A percentile compares a stretch with the other conserved stretches of the same genome.
phyloP scores from a whole-genome alignment of 1,140 invertebrate genomes.

The Phenacoccus solenopsis region DNA sequence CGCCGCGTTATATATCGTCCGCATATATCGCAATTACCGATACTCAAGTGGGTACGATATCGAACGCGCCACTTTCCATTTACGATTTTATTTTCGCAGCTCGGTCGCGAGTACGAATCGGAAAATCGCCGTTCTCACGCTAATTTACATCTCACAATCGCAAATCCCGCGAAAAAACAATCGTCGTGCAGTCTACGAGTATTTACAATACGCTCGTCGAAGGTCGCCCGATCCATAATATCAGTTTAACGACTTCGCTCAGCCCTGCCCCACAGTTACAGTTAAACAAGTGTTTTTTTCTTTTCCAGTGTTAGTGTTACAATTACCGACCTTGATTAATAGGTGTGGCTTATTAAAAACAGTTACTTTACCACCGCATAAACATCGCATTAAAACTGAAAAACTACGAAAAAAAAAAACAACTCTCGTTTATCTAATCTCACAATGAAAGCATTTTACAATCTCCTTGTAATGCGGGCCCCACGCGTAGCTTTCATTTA shows the following conservation, averaged over 20 bases:
- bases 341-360: neutral
- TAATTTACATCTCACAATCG: neutral
- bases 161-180: neutral
- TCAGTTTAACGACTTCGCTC: constrained; percentile 7
- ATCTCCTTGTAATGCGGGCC: too few species aligned
- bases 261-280: neutral
- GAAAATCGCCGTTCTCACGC: neutral
- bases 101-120: too few species aligned
- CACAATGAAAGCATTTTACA: too few species aligned
- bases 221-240: neutral
- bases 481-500: too few species aligned
- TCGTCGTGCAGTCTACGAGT: neutral
- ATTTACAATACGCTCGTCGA: neutral
- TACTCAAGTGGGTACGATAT: too few species aligned
- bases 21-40: neutral
- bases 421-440: too few species aligned
- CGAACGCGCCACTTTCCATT: too few species aligned
- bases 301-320: constrained; percentile 1
- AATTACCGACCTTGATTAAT: constrained; percentile 7
- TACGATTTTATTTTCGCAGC: too few species aligned
- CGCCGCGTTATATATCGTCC: too few species aligned
- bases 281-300: neutral
- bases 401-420: neutral
- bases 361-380: too few species aligned
- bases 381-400: too few species aligned